phyloP scores from a whole-genome alignment of 2,888 invertebrate species.

The Lasius platythorax region DNA sequence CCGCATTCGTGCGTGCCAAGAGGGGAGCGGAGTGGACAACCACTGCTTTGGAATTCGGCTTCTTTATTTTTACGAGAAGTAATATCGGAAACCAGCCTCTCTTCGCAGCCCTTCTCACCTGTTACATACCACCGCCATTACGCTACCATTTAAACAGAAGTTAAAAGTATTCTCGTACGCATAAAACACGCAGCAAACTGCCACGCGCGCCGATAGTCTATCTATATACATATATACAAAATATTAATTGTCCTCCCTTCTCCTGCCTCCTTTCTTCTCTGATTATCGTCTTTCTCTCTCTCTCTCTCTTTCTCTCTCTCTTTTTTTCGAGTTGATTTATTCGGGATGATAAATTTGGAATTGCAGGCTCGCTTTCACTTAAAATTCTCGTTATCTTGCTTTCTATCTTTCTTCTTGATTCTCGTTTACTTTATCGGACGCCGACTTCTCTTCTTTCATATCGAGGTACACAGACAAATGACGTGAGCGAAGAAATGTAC shows the following conservation, averaged over 20 bases:
- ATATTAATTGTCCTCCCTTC: background rate
- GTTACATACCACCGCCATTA: constrained; percentile 77
- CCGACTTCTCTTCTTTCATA: background rate
- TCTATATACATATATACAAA: background rate
- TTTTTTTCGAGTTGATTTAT: background rate
- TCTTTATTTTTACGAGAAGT: constrained; percentile 83
- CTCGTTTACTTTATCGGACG: background rate
- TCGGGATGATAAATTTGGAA: constrained; percentile 1
- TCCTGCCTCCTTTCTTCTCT: background rate
- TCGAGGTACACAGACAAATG: background rate
- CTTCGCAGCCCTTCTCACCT: constrained; percentile 81
- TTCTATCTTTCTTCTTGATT: background rate
- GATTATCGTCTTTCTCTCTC: background rate
- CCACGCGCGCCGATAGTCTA: constrained; percentile 35
- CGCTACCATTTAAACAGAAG: constrained; percentile 75
- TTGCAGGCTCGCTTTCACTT: background rate
- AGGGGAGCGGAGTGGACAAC: constrained; percentile 73
- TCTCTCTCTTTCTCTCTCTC: background rate
- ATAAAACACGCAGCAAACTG: constrained; percentile 65
- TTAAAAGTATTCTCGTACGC: constrained; percentile 66
- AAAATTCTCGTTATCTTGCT: background rate
- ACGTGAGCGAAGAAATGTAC: background rate
- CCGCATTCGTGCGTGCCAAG: constrained; percentile 35
- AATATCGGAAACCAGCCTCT: constrained; percentile 78
- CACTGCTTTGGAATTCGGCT: constrained; percentile 83